Base-by-base conservation (phyloP, 2,797 vertebrate genomes). In the Syngnathus acus region DNA sequence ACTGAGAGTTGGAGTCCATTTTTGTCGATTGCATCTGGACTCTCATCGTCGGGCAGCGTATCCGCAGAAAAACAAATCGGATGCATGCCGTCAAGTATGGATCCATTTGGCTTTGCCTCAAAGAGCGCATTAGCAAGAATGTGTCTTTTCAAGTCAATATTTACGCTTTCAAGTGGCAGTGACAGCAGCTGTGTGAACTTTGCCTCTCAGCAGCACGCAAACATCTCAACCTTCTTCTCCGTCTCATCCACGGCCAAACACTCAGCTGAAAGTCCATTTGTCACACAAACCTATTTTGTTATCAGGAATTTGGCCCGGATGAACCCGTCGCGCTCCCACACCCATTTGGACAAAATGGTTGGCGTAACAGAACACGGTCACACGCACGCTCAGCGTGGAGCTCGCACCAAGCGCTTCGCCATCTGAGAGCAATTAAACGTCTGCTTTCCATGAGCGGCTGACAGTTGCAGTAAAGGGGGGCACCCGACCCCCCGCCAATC, bases 341-440 rank as follows among this genome's bases (percentile, higher is more conserved):
- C 48, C 78, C 74, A 67, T 71, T 73, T 68, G 72, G 74, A 79
- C 76, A 77, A 82, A 80, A 88, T 88, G 77, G 86, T 80, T 71
- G 32, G 71, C 69, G 66, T 45, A 45, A 26, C 68, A 77, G 81
- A 88, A 86, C 82, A 86, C 76, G 78, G 69, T 70, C 37, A 57
- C 69, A 86, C 78, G 82, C 85, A 77, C 81, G 85, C 82, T 76
- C 82, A 71, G 76, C 58, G 16, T 72, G 26, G 26, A 32, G 26
- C 71, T 84, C 76, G 75, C 81, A 77, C 84, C 81, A 78, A 85
- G 87, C 80, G 78, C 80, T 80, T 73, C 62, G 13, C 77, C 89
- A 92, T 91, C 88, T 90, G 90, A 87, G 69, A 90, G 76, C 86
- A 92, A 92, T 92, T 91, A 86, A 88, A 84, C 55, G 86, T 89